These are phyloP conservation scores for Lagopus leucura DNA, from an alignment of 2,113 vertebrate genomes.

Conservation along the genomic window DNA sequence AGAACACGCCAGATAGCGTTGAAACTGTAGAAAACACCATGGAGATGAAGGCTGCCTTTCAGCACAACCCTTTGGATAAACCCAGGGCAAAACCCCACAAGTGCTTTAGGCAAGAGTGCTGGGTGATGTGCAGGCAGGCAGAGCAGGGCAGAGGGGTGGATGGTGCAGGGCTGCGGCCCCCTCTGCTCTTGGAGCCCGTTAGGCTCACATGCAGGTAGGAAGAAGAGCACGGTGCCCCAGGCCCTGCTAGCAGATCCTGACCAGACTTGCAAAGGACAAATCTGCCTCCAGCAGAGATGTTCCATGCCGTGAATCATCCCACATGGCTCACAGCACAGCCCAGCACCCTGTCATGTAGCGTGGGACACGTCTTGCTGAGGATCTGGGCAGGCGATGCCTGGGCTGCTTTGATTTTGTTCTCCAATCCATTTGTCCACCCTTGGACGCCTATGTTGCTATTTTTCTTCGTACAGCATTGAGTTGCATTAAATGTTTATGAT, in stretches of 20 bases:
- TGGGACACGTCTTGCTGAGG: neutral
- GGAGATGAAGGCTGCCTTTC: neutral
- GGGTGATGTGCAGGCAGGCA: accelerated
- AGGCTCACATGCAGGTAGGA: neutral
- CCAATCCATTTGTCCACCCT: slow-evolving; percentile 49
- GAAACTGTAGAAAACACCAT: neutral
- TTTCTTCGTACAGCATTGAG: slow-evolving; percentile 58
- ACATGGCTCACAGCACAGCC: neutral
- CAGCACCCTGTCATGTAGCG: neutral
- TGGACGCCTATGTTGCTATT: neutral
- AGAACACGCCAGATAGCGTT: neutral
- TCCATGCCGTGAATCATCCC: neutral
- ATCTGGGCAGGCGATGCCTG: slow-evolving; percentile 1
- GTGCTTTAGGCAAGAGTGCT: neutral
- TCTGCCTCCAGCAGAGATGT: neutral
- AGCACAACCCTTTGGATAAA: neutral
- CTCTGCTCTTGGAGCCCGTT: neutral
- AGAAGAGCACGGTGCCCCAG: neutral
- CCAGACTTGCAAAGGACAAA: neutral
- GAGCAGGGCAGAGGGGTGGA: neutral
- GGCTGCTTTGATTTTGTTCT: slow-evolving; percentile 53
- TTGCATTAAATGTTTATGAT: slow-evolving; percentile 83
- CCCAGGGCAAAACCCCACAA: neutral
- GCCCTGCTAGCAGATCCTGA: neutral
- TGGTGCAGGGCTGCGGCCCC: neutral